Evolutionary conservation across 2,797 vertebrate species (phyloP).

Genomic region (Argyrosomus regius): DNA sequence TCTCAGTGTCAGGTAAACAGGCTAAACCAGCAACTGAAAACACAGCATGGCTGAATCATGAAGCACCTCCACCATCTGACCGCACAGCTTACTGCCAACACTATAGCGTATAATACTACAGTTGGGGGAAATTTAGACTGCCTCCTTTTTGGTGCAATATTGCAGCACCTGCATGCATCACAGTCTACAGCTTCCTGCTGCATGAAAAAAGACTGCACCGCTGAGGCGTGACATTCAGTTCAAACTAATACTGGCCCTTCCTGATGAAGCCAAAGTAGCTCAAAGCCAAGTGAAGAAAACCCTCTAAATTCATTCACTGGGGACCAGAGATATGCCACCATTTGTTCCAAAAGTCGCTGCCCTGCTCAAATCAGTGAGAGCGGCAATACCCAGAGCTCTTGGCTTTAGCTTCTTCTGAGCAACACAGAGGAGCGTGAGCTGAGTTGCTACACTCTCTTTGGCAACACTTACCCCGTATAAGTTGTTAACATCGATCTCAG

Average conservation of each 20-base stretch:
- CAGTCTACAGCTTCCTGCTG: no score
- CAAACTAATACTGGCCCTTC: conserved; percentile 25
- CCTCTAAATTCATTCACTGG: conserved; percentile 31
- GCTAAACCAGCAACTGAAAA: conserved; percentile 13
- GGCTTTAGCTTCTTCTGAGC: conserved; percentile 31
- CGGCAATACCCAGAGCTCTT: conserved; percentile 34
- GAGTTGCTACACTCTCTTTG: conserved; percentile 24
- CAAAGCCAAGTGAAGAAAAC: conserved; percentile 25
- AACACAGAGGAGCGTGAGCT: conserved; percentile 22
- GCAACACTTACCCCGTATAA: conserved; percentile 41
- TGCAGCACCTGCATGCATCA: conserved; percentile 25
- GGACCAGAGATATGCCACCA: conserved; percentile 22
- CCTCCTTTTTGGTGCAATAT: conserved; percentile 34
- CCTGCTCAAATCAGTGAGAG: conserved; percentile 35
- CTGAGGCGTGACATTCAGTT: conserved; percentile 37
- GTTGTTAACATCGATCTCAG: conserved; percentile 48
- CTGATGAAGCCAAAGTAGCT: conserved; percentile 35
- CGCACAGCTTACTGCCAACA: background rate
- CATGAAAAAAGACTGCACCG: conserved; percentile 25
- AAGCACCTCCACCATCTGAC: conserved; percentile 13
- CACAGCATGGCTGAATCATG: conserved; percentile 17
- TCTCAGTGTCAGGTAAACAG: conserved; percentile 1
- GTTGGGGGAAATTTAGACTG: background rate
- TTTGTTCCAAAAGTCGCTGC: conserved; percentile 43
- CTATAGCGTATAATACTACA: conserved; percentile 3